phyloP scores from a whole-genome alignment of 2,888 invertebrate species.

The Phrixothrix hirtus region DNA sequence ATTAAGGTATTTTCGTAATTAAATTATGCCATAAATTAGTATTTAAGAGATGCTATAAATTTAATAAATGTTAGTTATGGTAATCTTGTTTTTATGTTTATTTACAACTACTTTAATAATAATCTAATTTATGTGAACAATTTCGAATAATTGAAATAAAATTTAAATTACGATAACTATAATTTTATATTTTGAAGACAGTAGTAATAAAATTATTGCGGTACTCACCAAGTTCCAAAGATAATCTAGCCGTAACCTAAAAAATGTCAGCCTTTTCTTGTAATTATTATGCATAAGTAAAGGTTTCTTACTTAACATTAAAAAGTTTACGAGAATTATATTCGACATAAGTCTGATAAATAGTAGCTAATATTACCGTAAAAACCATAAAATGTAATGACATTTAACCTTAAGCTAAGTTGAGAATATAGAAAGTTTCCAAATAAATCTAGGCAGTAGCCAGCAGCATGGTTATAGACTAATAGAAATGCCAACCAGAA shows the following conservation, averaged over 20 bases:
- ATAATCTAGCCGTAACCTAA: conserved; percentile 10
- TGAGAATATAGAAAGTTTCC: conserved; percentile 49
- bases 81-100: too few species aligned
- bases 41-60: too few species aligned
- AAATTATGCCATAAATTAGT: too few species aligned
- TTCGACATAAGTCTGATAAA: conserved; percentile 22
- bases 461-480: conserved; percentile 54
- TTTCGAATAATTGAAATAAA: neutral
- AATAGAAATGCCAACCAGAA: conserved; percentile 57
- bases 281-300: neutral
- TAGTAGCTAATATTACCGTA: conserved; percentile 21
- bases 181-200: neutral
- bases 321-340: conserved; percentile 18
- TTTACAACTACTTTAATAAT: too few species aligned
- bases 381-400: conserved; percentile 39
- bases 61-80: too few species aligned
- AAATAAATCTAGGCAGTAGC: conserved; percentile 50
- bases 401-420: conserved; percentile 50
- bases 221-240: conserved; percentile 4
- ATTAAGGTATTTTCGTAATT: too few species aligned
- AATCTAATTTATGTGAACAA: too few species aligned
- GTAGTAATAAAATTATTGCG: conserved; percentile 1
- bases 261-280: conserved; percentile 9
- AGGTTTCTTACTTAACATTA: neutral
- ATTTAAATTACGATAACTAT: neutral